Percentiles rank a stretch among this genome's conserved stretches.
Conservation (phyloP, 2,888 invertebrate genomes). For the Tineola bisselliella region DNA sequence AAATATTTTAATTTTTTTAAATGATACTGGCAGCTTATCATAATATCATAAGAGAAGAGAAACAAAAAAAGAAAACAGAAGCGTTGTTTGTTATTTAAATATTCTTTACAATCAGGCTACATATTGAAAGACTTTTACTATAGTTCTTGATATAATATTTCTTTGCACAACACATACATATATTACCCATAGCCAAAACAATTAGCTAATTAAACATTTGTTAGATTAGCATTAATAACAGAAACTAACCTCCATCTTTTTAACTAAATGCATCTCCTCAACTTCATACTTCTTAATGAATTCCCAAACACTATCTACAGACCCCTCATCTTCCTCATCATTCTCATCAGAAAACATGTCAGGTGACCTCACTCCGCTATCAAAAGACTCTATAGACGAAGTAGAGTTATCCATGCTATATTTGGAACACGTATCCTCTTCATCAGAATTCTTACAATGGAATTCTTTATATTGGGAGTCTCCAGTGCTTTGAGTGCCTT, state of each 20-base stretch:
- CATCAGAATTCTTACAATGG: slow-evolving; percentile 22
- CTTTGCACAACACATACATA: too few relatives aligned
- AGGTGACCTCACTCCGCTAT: slow-evolving; percentile 66
- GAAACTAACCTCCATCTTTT: slow-evolving; percentile 47
- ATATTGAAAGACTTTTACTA: too few relatives aligned
- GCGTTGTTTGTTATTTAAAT: too few relatives aligned
- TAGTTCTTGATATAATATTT: too few relatives aligned
- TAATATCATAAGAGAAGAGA: too few relatives aligned
- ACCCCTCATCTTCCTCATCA: slow-evolving; percentile 61
- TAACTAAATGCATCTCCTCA: slow-evolving; percentile 47
- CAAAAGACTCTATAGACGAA: slow-evolving; percentile 56
- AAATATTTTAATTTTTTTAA: too few relatives aligned
- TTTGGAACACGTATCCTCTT: slow-evolving; percentile 32
- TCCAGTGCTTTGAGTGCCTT: slow-evolving; percentile 37
- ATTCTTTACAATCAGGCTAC: too few relatives aligned
- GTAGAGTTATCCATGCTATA: slow-evolving; percentile 54
- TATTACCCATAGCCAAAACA: too few relatives aligned
- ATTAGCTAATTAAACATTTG: too few relatives aligned
- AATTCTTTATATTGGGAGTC: slow-evolving; percentile 44
- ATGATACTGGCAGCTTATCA: too few relatives aligned
- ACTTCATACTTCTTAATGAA: slow-evolving; percentile 49
- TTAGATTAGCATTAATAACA: background rate
- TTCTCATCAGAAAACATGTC: slow-evolving; percentile 75
- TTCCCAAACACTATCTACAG: slow-evolving; percentile 40
- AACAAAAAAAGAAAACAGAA: too few relatives aligned